These are phyloP conservation scores for Falco biarmicus DNA, from an alignment of 2,797 vertebrate genomes.

Conservation along the genomic window DNA sequence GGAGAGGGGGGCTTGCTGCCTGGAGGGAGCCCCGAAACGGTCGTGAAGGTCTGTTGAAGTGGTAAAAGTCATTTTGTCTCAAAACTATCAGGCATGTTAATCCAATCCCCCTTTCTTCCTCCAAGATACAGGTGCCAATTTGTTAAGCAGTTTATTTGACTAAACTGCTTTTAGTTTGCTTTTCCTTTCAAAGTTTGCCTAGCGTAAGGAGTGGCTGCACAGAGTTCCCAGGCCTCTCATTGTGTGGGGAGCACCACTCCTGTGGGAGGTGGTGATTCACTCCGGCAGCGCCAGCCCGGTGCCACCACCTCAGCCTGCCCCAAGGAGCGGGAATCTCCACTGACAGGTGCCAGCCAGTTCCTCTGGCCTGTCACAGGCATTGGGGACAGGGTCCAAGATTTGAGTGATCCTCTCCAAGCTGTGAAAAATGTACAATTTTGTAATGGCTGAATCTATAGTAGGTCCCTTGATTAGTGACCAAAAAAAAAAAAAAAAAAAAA, in stretches of 20 bases:
- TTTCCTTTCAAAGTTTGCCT: slow-evolving; percentile 47
- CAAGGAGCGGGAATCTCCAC: not conserved
- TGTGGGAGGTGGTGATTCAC: not conserved
- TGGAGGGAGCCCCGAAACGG: not conserved
- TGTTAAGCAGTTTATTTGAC: slow-evolving; percentile 25
- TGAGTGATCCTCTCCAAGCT: not conserved
- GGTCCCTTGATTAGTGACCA: not conserved
- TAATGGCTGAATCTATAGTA: not conserved
- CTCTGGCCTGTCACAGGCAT: not conserved
- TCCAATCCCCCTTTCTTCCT: not conserved
- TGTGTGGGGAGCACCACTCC: slow-evolving; percentile 1
- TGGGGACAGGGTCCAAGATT: not conserved
- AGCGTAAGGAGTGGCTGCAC: slow-evolving; percentile 21
- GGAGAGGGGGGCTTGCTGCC: not conserved
- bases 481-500: not conserved
- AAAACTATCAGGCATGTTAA: not conserved
- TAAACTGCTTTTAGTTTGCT: slow-evolving; percentile 36
- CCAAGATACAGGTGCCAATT: not conserved
- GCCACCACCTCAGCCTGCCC: slow-evolving; percentile 14
- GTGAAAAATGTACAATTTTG: not conserved
- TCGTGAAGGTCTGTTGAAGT: not conserved
- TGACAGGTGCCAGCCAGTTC: not conserved
- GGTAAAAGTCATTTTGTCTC: not conserved
- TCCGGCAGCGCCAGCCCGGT: rapidly evolving
- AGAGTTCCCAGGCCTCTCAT: slow-evolving; percentile 11